phyloP scores from a whole-genome alignment of 2,888 invertebrate species.

The Orthonevra nobilis region DNA sequence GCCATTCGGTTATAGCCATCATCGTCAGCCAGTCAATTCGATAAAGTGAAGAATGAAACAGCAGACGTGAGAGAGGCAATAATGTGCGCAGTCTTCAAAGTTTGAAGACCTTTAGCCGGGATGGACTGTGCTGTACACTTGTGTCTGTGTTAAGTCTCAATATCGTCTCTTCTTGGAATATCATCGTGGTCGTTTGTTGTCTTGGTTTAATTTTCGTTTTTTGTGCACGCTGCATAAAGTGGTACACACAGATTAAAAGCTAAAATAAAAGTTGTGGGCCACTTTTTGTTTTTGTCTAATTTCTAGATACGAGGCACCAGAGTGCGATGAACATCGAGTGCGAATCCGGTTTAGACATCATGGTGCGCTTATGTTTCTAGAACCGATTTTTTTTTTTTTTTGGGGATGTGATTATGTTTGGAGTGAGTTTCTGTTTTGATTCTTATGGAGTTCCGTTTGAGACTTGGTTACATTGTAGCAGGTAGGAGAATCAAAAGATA shows the following conservation, averaged over 20 bases:
- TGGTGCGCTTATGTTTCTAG: conserved; percentile 38
- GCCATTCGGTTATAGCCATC: conserved; percentile 27
- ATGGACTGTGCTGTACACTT: neutral
- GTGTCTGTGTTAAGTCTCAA: conserved; percentile 8
- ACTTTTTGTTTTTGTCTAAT: conserved; percentile 49
- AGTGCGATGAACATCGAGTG: conserved; percentile 51
- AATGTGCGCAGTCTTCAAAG: conserved; percentile 25
- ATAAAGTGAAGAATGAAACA: conserved; percentile 17
- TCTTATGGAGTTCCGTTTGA: conserved; percentile 17
- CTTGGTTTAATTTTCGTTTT: conserved; percentile 37
- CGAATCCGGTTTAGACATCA: conserved; percentile 67
- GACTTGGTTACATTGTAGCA: conserved; percentile 31
- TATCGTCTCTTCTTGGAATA: conserved; percentile 39
- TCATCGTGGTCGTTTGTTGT: conserved; percentile 13
- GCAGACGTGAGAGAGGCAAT: neutral
- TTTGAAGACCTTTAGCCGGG: conserved; percentile 61
- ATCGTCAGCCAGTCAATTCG: conserved; percentile 1
- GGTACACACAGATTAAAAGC: conserved; percentile 55
- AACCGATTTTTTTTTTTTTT: conserved; percentile 17
- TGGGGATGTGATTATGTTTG: no score
- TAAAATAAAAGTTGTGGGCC: conserved; percentile 56
- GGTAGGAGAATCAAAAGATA: conserved; percentile 38
- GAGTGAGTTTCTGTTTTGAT: conserved; percentile 28
- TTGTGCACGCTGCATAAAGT: no score
- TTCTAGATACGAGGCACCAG: conserved; percentile 25